These are phyloP conservation scores for Amyelois transitella DNA, from an alignment of 1,140 invertebrate species.

Conservation along the genomic window DNA sequence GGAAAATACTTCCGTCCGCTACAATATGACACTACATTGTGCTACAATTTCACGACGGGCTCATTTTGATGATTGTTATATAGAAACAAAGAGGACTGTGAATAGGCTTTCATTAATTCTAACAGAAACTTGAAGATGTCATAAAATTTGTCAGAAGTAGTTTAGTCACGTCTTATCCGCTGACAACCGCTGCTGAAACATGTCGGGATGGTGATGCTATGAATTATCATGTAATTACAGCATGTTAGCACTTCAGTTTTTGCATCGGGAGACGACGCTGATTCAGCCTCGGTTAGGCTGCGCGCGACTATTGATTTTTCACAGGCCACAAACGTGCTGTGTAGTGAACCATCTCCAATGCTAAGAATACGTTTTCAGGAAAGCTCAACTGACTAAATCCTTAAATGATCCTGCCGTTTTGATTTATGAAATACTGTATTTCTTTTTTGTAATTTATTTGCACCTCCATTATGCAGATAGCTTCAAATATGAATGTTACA, in stretches of 20 bases:
- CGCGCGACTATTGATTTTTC: conserved; percentile 66
- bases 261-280: conserved; percentile 9
- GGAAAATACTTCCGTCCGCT: too few relatives aligned
- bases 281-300: conserved; percentile 24
- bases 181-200: too few relatives aligned
- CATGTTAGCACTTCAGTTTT: conserved; percentile 1
- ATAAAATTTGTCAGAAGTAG: too few relatives aligned
- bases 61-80: too few relatives aligned
- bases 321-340: conserved; percentile 21
- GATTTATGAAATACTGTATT: not conserved
- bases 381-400: not conserved
- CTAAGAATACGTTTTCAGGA: conserved; percentile 30
- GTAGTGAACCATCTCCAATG: conserved; percentile 34
- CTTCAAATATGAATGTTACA: too few relatives aligned
- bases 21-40: too few relatives aligned
- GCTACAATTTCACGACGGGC: too few relatives aligned
- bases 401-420: not conserved
- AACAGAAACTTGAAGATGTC: too few relatives aligned
- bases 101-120: too few relatives aligned
- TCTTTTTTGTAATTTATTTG: not conserved
- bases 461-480: too few relatives aligned
- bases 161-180: too few relatives aligned
- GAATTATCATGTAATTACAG: conserved; percentile 12
- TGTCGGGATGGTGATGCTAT: not conserved
- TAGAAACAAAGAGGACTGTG: too few relatives aligned